Evolutionary conservation across 2,888 invertebrate genomes (phyloP), one percentile per base, ranked within the genome.

Genomic region (Drosophila mimica): DNA sequence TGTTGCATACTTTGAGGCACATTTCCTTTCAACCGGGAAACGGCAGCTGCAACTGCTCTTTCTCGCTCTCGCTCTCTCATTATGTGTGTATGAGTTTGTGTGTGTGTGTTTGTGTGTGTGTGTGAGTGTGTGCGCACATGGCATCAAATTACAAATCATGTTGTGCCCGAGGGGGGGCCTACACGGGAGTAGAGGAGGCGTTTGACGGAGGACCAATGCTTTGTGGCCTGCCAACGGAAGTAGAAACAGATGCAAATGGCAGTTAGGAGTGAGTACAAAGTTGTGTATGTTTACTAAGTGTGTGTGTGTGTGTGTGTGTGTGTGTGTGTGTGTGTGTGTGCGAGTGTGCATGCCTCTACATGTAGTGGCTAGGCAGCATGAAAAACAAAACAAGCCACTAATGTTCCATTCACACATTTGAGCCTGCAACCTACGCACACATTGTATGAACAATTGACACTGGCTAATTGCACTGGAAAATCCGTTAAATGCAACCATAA

Each of bases 131-230:
- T 70, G 70, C 79, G 74, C 58, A 67, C 70, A 64, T 66, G 70
- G 75, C 83, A 81, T 83, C 84, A 83, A 82, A 86, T 86, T 86
- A 84, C 84, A 86, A 83, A 87, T 84, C 76, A 82, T 82, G 82
- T 63, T 70, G 53, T 58, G 80, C 75, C 69, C 60, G 28, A 25
- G 31, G n/a, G 17, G 30, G 17, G 36, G 25, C 25, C 43, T 25
- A 36, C 34, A 54, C 11, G 1, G 40, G 46, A 30, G 7, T 36
- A 8, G 62, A 15, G 57, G 33, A 6, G 48, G n/a, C 36, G 57
- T 51, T 61, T 70, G 64, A 67, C 58, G 51, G 63, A 54, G 53
- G 56, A 46, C 57, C 64, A 51, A 63, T 70, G 79, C 81, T 70
- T 72, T 84, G 82, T 70, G 84, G 83, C 80, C 84, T 65, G 82